Base-by-base conservation (phyloP, 2,888 invertebrate species). In the Schizotus pectinicornis region DNA sequence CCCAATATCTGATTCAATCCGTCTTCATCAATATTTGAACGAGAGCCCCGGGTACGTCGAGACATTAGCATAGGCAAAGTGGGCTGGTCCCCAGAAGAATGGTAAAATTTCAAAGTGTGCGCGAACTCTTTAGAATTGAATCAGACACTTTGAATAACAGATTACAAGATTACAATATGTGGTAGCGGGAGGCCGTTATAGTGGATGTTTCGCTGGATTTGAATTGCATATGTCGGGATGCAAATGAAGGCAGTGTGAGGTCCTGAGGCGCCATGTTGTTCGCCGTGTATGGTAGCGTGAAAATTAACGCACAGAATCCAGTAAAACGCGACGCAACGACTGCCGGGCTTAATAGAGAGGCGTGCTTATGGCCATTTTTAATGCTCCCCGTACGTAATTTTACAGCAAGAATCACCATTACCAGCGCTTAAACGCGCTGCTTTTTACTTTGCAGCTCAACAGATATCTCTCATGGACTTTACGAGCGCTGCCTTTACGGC, bases 211-310 rank as follows among this genome's bases (percentile, higher is more conserved):
- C 63, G 7, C 32, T 57, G 60, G 59, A 69, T 71, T 70, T 70
- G 70, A 69, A 68, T 70, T 70, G 69, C 69, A 70, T 69, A 68
- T 68, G 63, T 56, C 54, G 46, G 35, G 54, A 55, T 55, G 53
- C 61, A 57, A 59, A 59, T 61, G 52, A 63, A 61, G 62, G 55
- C 75, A 70, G 73, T 75, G 75, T 74, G 75, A 67, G 75, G 75
- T 75, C 77, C 63, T 63, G 57, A 68, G 72, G 73, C 75, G 75
- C 76, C 76, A 75, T 75, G 72, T 76, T 75, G 71, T 69, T 71
- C 65, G 66, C 74, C 72, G 65, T 75, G 74, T 72, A 76, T 70
- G 74, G 77, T 63, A 72, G 73, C 74, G 75, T 76, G 76, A 74
- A 76, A 75, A 76, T 77, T 74, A 74, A 74, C 76, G 70, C 73